phyloP scores from a whole-genome alignment of 2,888 invertebrate species.

The Palloptera scutellata region DNA sequence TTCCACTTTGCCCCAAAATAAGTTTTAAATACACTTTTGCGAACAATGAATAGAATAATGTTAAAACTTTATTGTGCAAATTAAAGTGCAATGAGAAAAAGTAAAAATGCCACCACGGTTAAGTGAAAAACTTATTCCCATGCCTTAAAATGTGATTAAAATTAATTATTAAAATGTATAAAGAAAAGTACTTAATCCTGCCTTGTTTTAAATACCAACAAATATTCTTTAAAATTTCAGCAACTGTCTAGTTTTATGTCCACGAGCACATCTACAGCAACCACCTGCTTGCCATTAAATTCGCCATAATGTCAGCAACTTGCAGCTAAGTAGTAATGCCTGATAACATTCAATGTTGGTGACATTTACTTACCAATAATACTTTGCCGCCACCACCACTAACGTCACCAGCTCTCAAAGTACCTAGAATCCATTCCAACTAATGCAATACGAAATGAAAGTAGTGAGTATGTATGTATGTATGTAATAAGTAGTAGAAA shows the following conservation, averaged over 20 bases:
- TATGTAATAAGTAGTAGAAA: background rate
- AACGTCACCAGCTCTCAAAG: too few species aligned
- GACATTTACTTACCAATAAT: background rate
- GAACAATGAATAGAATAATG: constrained; percentile 14
- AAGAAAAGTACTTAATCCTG: background rate
- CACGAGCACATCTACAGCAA: background rate
- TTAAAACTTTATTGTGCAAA: constrained; percentile 18
- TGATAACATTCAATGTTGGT: constrained; percentile 20
- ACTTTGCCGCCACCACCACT: too few species aligned
- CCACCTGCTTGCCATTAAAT: constrained; percentile 8
- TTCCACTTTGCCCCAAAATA: background rate
- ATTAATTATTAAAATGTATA: constrained; percentile 15
- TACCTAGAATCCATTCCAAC: constrained; percentile 9
- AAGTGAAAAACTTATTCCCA: constrained; percentile 25
- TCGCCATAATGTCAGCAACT: constrained; percentile 10
- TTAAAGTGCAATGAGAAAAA: constrained; percentile 14
- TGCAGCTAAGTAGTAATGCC: constrained; percentile 22
- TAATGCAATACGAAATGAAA: constrained; percentile 1
- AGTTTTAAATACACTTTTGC: constrained; percentile 26
- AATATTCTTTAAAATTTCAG: background rate
- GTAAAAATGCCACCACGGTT: constrained; percentile 19
- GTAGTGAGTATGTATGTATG: background rate
- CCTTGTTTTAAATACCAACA: background rate
- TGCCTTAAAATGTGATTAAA: constrained; percentile 18
- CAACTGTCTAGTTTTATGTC: background rate